Evolutionary conservation across 2,113 vertebrate species (phyloP), one percentile per base, ranked within the genome.

Genomic region (Alexandromys fortis): DNA sequence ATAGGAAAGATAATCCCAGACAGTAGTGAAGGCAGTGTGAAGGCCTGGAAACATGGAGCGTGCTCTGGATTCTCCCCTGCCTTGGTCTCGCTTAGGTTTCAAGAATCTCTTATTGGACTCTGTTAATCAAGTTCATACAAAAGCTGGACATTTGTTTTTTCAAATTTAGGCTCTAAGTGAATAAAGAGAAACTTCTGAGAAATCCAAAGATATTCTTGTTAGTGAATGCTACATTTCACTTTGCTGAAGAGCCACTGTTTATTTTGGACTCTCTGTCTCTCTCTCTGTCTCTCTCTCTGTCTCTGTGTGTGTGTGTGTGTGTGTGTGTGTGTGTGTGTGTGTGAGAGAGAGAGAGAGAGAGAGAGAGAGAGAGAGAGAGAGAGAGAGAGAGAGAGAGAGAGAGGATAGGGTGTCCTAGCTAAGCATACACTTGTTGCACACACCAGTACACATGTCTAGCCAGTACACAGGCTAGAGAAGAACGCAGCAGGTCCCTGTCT

Each of bases 141-240:
- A 91, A 78, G 8, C 24, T 45, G 58, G 12, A 30, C 28, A 6
- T 21, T 8, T 42, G 42, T 83, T 63, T 67, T 22, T 78, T 91
- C 67, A 96, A 97, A 42, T 94, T 76, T 70, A 83, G 77, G 91
- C 63, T 68, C 82, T 95, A 89, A 96, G 86, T 96, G 96, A 90
- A 92, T 91, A 92, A 95, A 73, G 94, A 90, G 90, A 85, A 47
- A 93, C 92, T 85, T 88, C 22, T 55, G 24, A 96, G 94, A 92
- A 96, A 33, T 89, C 87, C 85, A 78, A 97, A 86, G 92, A 76
- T 65, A 35, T 70, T 82, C 73, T 21, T 89, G 52, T 65, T 22
- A 77, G 14, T 73, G 42, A 42, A 28, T 70, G 28, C 30, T 90
- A 26, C 61, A 61, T 52, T 65, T 79, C 19, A 90, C 10, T 83